Evolutionary conservation across 1,140 invertebrate genomes (phyloP).

Genomic region (Centruroides sculpturatus): DNA sequence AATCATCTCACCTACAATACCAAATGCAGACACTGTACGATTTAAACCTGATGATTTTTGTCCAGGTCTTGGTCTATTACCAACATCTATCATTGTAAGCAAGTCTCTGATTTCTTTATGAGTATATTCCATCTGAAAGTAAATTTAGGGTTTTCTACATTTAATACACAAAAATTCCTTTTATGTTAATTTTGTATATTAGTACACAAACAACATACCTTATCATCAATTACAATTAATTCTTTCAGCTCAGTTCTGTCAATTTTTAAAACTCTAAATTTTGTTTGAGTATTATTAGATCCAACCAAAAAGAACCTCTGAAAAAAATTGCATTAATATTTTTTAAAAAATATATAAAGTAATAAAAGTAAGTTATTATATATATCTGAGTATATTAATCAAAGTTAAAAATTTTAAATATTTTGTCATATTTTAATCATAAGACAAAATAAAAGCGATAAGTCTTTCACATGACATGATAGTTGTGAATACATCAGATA

Average conservation of each 20-base stretch:
- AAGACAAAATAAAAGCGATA: too few relatives aligned
- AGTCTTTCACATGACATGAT: too few relatives aligned
- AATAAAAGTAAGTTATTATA: too few relatives aligned
- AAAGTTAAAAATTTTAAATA: too few relatives aligned
- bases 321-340: neutral
- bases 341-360: too few relatives aligned
- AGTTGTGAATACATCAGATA: too few relatives aligned
- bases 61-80: slow-evolving; percentile 45
- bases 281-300: slow-evolving; percentile 81
- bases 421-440: too few relatives aligned
- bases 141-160: too few relatives aligned
- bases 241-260: slow-evolving; percentile 73
- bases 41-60: slow-evolving; percentile 39
- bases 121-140: slow-evolving; percentile 56
- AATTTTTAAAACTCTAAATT: slow-evolving; percentile 84
- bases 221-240: slow-evolving; percentile 72
- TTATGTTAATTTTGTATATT: too few relatives aligned
- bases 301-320: slow-evolving; percentile 72
- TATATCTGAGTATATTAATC: too few relatives aligned
- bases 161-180: too few relatives aligned
- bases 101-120: slow-evolving; percentile 71
- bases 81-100: slow-evolving; percentile 64
- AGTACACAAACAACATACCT: slow-evolving; percentile 26
- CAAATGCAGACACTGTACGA: slow-evolving; percentile 74
- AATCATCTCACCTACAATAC: slow-evolving; percentile 58